Conservation (phyloP, 2,888 invertebrate genomes). For the Mimachlamys varia region DNA sequence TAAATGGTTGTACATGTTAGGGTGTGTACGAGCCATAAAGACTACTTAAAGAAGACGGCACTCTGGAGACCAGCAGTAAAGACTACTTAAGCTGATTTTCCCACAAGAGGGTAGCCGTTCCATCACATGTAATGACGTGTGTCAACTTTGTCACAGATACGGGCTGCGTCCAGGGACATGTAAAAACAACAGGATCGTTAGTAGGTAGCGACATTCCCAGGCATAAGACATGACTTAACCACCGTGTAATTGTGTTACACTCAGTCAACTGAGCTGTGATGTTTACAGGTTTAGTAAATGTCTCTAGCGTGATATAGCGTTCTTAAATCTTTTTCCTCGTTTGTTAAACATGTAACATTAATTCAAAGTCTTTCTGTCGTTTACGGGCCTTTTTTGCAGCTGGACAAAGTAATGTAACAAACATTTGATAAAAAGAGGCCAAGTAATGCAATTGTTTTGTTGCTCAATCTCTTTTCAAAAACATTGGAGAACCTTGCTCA, state of each 20-base stretch:
- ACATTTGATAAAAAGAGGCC: no score
- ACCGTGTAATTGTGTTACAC: not conserved
- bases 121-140: not conserved
- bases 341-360: no score
- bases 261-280: not conserved
- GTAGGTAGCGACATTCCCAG: not conserved
- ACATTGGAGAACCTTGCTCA: no score
- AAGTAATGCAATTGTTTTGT: no score
- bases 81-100: not conserved
- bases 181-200: not conserved
- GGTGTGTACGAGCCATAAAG: not conserved
- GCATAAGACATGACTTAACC: not conserved
- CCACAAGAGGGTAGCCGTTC: not conserved
- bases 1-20: not conserved
- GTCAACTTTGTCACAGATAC: not conserved
- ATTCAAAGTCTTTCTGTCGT: no score
- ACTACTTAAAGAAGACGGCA: not conserved
- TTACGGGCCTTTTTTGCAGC: no score
- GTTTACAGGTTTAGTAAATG: not conserved
- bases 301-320: not conserved
- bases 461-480: no score
- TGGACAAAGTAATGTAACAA: no score
- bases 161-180: not conserved
- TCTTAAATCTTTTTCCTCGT: no score
- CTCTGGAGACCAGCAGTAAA: not conserved